phyloP scores from a whole-genome alignment of 2,113 vertebrate species.

The Etia nguti region DNA sequence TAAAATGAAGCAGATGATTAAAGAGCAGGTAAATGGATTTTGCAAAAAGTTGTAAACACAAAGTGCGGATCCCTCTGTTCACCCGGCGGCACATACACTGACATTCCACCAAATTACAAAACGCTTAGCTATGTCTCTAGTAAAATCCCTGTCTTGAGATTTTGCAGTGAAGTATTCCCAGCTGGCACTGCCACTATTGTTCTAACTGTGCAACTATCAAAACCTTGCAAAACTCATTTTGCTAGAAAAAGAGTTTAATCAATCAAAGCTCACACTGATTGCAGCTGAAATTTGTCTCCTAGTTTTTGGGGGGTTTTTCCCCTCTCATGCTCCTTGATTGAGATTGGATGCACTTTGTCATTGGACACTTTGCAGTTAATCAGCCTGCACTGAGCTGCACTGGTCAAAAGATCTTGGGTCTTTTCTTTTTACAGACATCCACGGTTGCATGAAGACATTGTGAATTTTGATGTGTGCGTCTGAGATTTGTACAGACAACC shows the following conservation, averaged over 20 bases:
- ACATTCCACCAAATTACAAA: not conserved
- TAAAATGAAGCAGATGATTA: not conserved
- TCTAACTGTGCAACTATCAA: not conserved
- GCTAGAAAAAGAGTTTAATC: conserved; percentile 1
- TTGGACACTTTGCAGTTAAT: conserved; percentile 15
- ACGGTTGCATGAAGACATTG: conserved; percentile 1
- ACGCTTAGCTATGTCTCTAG: not conserved
- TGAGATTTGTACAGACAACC: conserved; percentile 31
- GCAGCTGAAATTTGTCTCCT: not conserved
- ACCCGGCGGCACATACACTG: not conserved
- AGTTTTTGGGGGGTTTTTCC: fast-evolving
- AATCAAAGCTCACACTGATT: conserved; percentile 22
- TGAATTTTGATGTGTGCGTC: conserved; percentile 1
- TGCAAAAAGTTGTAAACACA: not conserved
- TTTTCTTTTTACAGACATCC: not conserved
- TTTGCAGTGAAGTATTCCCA: not conserved
- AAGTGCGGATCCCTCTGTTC: not conserved
- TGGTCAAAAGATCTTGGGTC: not conserved
- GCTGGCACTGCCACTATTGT: not conserved
- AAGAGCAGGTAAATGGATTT: not conserved
- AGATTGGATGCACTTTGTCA: not conserved
- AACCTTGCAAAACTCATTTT: not conserved
- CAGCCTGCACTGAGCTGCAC: not conserved
- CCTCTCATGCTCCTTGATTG: not conserved
- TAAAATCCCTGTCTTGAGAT: not conserved